Evolutionary conservation across 2,888 invertebrate genomes (phyloP).

Genomic region (Beris morrisii): DNA sequence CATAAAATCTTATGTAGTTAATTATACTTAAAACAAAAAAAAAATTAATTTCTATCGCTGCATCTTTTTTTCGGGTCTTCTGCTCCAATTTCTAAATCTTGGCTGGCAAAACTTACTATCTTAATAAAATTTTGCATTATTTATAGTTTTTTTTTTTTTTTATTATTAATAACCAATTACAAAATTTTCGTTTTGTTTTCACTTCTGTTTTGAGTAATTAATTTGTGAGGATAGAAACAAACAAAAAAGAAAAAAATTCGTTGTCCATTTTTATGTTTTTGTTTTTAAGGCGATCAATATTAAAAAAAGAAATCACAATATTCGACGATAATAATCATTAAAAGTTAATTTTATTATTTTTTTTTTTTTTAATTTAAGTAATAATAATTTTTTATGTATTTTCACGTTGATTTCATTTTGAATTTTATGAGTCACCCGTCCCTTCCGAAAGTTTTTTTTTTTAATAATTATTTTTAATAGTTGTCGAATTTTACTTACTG

Average conservation of each 20-base stretch:
- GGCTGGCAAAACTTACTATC: background rate
- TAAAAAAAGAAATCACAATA: slow-evolving; percentile 1
- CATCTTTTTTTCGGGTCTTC: too few species aligned
- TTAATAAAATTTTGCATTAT: background rate
- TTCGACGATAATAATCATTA: background rate
- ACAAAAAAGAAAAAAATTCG: slow-evolving; percentile 8
- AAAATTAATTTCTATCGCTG: too few species aligned
- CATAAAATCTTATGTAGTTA: too few species aligned
- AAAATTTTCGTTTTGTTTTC: slow-evolving; percentile 5
- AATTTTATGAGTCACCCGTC: slow-evolving; percentile 34
- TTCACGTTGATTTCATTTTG: too few species aligned
- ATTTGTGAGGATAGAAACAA: slow-evolving; percentile 5
- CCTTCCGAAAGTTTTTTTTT: slow-evolving; percentile 22
- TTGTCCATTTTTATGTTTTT: too few species aligned
- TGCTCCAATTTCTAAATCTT: too few species aligned
- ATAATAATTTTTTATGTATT: too few species aligned
- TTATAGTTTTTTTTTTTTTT: background rate
- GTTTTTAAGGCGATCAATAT: background rate
- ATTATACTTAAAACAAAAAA: too few species aligned
- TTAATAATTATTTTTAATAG: background rate
- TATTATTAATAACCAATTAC: background rate
- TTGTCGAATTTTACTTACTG: too few species aligned
- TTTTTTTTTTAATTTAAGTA: too few species aligned
- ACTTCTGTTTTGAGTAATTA: slow-evolving; percentile 9
- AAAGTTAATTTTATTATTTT: background rate